phyloP scores from a whole-genome alignment of 2,797 vertebrate genomes.

The Pseudopleuronectes americanus region DNA sequence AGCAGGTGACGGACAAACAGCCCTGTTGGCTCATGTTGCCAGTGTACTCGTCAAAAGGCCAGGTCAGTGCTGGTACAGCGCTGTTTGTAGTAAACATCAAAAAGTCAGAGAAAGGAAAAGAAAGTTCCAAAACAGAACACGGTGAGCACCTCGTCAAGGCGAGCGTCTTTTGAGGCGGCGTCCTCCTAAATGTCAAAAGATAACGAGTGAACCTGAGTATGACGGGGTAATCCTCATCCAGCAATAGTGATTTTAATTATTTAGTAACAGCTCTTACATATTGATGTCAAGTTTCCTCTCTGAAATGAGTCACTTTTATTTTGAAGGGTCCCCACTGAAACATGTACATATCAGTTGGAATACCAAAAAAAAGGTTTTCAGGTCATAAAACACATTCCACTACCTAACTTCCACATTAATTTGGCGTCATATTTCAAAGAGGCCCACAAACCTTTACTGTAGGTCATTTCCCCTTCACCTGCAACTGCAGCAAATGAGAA shows the following conservation, averaged over 20 bases:
- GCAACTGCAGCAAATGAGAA: slow-evolving; percentile 56
- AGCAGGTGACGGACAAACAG: slow-evolving; percentile 26
- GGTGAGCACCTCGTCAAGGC: slow-evolving; percentile 22
- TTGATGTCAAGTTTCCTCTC: background rate
- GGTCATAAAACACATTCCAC: too few relatives aligned
- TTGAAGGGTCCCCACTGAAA: background rate
- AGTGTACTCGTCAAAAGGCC: slow-evolving; percentile 64
- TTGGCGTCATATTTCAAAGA: slow-evolving; percentile 17
- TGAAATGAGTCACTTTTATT: background rate
- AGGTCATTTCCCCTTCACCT: slow-evolving; percentile 50
- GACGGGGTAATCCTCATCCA: background rate
- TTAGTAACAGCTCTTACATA: too few relatives aligned
- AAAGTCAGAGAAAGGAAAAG: slow-evolving; percentile 58
- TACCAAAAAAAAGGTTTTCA: too few relatives aligned
- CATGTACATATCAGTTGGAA: too few relatives aligned
- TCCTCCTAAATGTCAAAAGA: slow-evolving; percentile 26
- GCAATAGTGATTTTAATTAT: background rate
- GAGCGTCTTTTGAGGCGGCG: slow-evolving; percentile 7
- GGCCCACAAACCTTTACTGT: slow-evolving; percentile 14
- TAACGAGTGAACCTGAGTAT: slow-evolving; percentile 15
- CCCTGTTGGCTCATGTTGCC: slow-evolving; percentile 59
- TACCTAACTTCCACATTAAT: too few relatives aligned
- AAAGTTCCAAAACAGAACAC: slow-evolving; percentile 79
- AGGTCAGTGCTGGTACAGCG: slow-evolving; percentile 61
- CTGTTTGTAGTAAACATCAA: slow-evolving; percentile 84